These are phyloP conservation scores for Dendronephthya gigantea DNA, from an alignment of 64 coral and sea anemone genomes.

Conservation along the genomic window DNA sequence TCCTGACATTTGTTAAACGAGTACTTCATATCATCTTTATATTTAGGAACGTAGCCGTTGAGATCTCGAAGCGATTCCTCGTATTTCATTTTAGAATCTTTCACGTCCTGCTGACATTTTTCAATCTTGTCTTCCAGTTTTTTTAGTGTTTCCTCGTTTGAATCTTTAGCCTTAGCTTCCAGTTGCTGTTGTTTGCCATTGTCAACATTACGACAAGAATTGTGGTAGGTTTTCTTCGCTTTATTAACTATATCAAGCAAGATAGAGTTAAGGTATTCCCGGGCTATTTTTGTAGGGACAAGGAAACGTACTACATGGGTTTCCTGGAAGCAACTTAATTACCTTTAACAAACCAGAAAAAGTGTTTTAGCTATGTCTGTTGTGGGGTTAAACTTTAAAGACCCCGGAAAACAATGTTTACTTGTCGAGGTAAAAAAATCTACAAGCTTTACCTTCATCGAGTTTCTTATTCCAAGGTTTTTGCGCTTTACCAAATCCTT, in stretches of 20 bases:
- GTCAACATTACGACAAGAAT: conserved; percentile 52
- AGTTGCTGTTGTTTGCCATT: conserved; percentile 43
- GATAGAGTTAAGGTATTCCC: too few relatives aligned
- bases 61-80: conserved; percentile 70
- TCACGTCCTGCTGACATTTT: conserved; percentile 45
- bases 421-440: background rate
- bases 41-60: conserved; percentile 66
- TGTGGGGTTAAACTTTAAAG: background rate
- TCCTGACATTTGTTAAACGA: conserved; percentile 72
- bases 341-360: too few relatives aligned
- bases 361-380: too few relatives aligned
- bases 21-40: conserved; percentile 75
- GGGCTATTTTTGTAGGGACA: too few relatives aligned
- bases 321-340: too few relatives aligned
- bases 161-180: conserved; percentile 23
- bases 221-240: conserved; percentile 52
- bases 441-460: conserved; percentile 46
- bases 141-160: conserved; percentile 64
- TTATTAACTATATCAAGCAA: background rate
- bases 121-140: conserved; percentile 58
- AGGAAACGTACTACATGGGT: too few relatives aligned
- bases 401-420: background rate
- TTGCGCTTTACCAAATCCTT: conserved; percentile 70
- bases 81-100: conserved; percentile 38
- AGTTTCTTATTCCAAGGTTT: conserved; percentile 68